Evolutionary conservation across 2,797 vertebrate species (phyloP).

Genomic region (Pelobates cultripes): DNA sequence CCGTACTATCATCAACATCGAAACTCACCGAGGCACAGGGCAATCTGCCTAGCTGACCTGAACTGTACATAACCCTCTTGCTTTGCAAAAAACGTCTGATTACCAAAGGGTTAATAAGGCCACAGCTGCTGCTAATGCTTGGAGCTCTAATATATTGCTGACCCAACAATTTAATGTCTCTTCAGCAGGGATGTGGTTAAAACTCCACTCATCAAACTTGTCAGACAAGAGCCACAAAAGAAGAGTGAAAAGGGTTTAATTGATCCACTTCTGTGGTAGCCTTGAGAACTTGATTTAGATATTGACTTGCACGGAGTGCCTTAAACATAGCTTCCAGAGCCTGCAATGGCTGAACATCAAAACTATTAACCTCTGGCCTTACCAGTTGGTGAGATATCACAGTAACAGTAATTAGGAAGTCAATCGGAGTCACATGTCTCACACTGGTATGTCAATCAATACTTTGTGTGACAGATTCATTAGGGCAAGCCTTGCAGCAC

Average conservation of each 20-base stretch:
- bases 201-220: constrained; percentile 69
- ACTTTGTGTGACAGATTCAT: constrained; percentile 86
- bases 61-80: too few species aligned
- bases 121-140: too few species aligned
- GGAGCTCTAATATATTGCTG: constrained; percentile 13
- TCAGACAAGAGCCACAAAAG: constrained; percentile 55
- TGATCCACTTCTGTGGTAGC: constrained; percentile 78
- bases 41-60: too few species aligned
- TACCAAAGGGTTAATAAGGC: too few species aligned
- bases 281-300: constrained; percentile 83
- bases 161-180: constrained; percentile 21
- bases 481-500: constrained; percentile 80
- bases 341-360: constrained; percentile 77
- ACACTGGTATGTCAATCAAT: constrained; percentile 87
- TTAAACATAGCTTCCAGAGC: constrained; percentile 73
- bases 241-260: constrained; percentile 68
- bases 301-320: constrained; percentile 76
- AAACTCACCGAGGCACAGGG: too few species aligned
- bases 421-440: constrained; percentile 90
- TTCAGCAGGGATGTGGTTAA: constrained; percentile 51
- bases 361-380: constrained; percentile 94
- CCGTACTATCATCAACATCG: too few species aligned
- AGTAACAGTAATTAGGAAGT: constrained; percentile 97
- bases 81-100: too few species aligned
- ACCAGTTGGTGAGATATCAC: constrained; percentile 86